Evolutionary conservation across 2,888 invertebrate species (phyloP), one percentile per base, ranked within the genome.

Genomic region (Glyphotaelius pellucidus): DNA sequence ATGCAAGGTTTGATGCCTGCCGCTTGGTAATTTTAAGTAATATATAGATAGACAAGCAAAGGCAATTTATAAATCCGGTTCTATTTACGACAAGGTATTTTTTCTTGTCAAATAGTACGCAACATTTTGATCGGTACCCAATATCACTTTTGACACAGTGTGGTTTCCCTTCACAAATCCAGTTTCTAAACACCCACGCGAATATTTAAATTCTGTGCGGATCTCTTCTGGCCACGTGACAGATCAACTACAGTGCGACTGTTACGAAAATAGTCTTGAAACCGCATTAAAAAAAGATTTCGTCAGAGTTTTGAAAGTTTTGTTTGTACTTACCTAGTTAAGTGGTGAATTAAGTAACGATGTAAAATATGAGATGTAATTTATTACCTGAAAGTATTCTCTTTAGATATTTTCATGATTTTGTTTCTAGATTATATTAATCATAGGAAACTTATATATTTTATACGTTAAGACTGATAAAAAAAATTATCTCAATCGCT

Each of bases 151-250:
- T 67, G 67, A 67, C 67, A n/a, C 67, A 86, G n/a, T 42, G 86
- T 30, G 86, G 86, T 79, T 42, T 88, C 88, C 79, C 88, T 88
- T 79, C 88, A 79, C 88, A 38, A 88, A 89, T 80, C 89, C 89
- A 89, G 89, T 89, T 88, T 89, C 89, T 79, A 38, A 80, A 35
- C 89, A 30, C 89, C 89, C 89, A 89, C 89, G 89, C 89, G 81
- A 67, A 67, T 67, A 67, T 67, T 47, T n/a, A 42, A 89, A 80
- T 38, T 80, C 80, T 80, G 80, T 42, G 42, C 89, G 47, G 86
- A 86, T 86, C 86, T 35, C 80, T 81, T 38, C 67, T 67, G 9
- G 80, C 25, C 89, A 80, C 80, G 89, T 89, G 89, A 89, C 35
- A 32, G 81, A 32, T 81, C 30, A 14, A 2, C 3, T 80, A 35